phyloP scores from a whole-genome alignment of 2,113 vertebrate species.

The Anthoscopus minutus region DNA sequence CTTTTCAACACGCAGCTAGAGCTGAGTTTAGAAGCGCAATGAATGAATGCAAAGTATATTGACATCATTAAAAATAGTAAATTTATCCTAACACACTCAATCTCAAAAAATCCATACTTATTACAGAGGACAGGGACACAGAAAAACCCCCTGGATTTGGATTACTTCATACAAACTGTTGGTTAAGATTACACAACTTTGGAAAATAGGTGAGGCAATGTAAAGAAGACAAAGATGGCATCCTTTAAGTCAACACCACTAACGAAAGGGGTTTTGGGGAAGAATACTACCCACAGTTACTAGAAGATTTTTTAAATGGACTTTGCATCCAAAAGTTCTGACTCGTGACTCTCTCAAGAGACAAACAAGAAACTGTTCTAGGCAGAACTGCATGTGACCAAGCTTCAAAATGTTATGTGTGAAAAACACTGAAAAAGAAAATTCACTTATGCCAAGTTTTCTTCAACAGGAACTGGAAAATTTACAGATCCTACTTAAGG shows the following conservation, averaged over 20 bases:
- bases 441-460: neutral
- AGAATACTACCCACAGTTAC: neutral
- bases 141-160: neutral
- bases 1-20: neutral
- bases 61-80: neutral
- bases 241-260: neutral
- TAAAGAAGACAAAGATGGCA: neutral
- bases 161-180: neutral
- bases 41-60: neutral
- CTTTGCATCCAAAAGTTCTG: neutral
- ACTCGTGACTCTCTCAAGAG: neutral
- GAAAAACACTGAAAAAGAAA: neutral
- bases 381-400: neutral
- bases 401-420: neutral
- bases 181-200: neutral
- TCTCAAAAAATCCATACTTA: neutral
- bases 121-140: neutral
- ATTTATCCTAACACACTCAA: neutral
- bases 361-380: neutral
- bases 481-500: neutral
- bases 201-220: neutral
- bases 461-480: neutral
- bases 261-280: neutral
- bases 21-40: neutral
- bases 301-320: neutral